These are phyloP conservation scores for Rhimphoctona megacephalus DNA, from an alignment of 2,888 invertebrate species.

Conservation along the genomic window DNA sequence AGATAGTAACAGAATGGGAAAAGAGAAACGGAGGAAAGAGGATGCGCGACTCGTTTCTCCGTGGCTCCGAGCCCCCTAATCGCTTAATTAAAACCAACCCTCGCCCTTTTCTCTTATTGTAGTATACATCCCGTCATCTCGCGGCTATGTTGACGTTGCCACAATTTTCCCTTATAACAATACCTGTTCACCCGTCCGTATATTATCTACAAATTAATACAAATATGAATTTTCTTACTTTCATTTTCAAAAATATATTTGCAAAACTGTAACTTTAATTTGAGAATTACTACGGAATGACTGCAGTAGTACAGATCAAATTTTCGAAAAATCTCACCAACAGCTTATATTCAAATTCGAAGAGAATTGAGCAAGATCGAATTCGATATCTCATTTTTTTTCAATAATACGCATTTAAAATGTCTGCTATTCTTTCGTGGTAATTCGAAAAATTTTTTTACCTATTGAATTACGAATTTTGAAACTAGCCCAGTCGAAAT, in stretches of 20 bases:
- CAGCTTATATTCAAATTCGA: too few species aligned
- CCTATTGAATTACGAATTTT: neutral
- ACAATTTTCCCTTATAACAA: conserved; percentile 45
- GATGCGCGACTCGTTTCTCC: conserved; percentile 68
- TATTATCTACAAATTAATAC: neutral
- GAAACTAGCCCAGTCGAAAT: too few species aligned
- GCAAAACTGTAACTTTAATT: neutral
- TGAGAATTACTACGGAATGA: too few species aligned
- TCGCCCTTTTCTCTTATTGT: conserved; percentile 72
- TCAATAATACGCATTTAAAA: too few species aligned
- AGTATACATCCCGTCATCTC: conserved; percentile 38
- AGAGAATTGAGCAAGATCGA: too few species aligned
- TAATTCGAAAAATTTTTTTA: too few species aligned
- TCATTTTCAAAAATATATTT: neutral
- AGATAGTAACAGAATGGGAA: conserved; percentile 53
- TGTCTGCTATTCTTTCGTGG: too few species aligned
- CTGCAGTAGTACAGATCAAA: too few species aligned
- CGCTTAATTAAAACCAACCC: conserved; percentile 85
- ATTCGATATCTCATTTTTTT: too few species aligned
- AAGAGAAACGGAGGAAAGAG: conserved; percentile 50
- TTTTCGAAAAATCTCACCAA: too few species aligned
- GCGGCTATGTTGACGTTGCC: conserved; percentile 37
- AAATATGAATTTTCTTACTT: neutral
- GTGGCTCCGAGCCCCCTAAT: conserved; percentile 83
- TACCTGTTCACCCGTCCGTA: neutral